Evolutionary conservation across 64 coral and sea anemone species (phyloP), one percentile per base, ranked within the genome.

Genomic region (Porites australiensis): DNA sequence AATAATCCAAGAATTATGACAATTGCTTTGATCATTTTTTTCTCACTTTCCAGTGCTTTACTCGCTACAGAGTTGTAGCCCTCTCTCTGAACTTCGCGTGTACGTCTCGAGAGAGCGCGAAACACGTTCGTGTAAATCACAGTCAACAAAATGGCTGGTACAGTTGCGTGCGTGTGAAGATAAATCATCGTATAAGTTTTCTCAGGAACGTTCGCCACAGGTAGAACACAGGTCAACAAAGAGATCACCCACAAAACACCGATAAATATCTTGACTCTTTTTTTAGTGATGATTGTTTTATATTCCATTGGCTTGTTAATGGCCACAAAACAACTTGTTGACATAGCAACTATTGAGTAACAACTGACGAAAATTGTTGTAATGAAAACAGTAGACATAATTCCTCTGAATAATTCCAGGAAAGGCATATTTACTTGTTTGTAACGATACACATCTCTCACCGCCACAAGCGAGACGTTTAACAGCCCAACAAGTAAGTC

Each of bases 61-160:
- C 3, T 63, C 13, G 78, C 78, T 15, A 81, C 46, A 44, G 57
- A 27, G 55, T 81, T 14, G 14, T 62, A 81, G 7, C 78, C 78
- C 2, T 23, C 58, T 3, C 27, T 12, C 16, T 81, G 55, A 44
- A 81, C 55, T 13, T 81, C 78, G 57, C 78, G 78, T 5, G 78
- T 81, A 12, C 78, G 78, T 81, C 78, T 81, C 78, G 78, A 55
- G 54, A 81, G 55, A 16, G 78, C 78, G 58, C 78, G 78, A 46
- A 81, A 81, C 37, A 81, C 78, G 2, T 81, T 81, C 37, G 63
- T 58, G 27, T 81, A 81, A 1, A 81, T 62, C 2, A 81, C 23
- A 0, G 78, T 81, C 57, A 81, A 57, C 23, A 81, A 46, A 16
- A 81, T 62, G 27, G 78, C 78, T 0, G 78, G 78, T 13, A 81